Evolutionary conservation across 2,113 vertebrate species (phyloP).

Genomic region (Phylloscopus trochiloides): DNA sequence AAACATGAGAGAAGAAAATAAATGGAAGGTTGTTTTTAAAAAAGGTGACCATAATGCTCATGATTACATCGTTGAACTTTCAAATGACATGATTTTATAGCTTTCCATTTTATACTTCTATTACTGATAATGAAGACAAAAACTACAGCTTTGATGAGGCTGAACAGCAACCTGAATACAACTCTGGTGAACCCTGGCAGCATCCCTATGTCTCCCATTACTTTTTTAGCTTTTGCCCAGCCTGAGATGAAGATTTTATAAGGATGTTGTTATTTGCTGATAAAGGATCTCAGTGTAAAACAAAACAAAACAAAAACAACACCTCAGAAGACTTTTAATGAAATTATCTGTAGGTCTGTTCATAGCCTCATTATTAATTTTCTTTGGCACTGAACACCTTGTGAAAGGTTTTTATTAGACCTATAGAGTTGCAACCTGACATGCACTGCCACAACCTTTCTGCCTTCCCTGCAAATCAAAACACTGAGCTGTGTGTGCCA

Average conservation of each 20-base stretch:
- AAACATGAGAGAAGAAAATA: background rate
- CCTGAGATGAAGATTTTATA: background rate
- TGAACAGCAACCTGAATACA: background rate
- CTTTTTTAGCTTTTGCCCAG: background rate
- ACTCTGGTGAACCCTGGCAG: background rate
- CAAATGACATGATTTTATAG: background rate
- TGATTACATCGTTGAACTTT: background rate
- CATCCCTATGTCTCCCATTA: background rate
- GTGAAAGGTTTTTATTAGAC: background rate
- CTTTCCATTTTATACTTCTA: background rate
- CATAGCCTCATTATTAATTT: background rate
- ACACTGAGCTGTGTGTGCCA: background rate
- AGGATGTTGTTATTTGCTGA: background rate
- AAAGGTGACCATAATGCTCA: background rate
- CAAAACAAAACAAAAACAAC: background rate
- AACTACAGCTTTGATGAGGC: background rate
- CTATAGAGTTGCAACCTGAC: background rate
- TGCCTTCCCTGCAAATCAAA: background rate
- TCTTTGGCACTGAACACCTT: background rate
- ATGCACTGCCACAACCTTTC: background rate
- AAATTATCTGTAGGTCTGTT: background rate
- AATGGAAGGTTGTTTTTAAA: background rate
- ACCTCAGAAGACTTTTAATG: background rate
- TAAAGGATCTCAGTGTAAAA: background rate
- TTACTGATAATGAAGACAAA: background rate